A percentile compares a stretch with the other conserved stretches of the same genome.
Evolutionary conservation across 2,888 invertebrate species (phyloP).

Genomic region (Caradrina clavipalpis): DNA sequence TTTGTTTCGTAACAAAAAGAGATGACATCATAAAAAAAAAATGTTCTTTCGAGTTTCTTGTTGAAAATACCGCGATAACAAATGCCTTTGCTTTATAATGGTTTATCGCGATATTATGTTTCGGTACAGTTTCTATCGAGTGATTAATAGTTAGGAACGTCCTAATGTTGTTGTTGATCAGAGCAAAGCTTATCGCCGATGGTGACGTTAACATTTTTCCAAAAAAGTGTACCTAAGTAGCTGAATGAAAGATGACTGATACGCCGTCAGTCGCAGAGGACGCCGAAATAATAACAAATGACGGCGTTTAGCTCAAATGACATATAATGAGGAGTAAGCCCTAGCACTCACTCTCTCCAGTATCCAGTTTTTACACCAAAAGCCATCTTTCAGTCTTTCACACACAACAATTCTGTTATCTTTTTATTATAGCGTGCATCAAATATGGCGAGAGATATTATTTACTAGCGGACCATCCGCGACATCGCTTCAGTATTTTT

Average conservation of each 20-base stretch:
- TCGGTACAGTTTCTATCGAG: no score
- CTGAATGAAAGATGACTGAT: conserved; percentile 14
- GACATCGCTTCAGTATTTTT: no score
- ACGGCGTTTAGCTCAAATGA: conserved; percentile 27
- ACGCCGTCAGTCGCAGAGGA: conserved; percentile 41
- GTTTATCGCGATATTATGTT: background rate
- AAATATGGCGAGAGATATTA: background rate
- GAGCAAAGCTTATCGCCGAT: background rate
- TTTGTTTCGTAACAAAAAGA: no score
- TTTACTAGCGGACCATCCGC: no score
- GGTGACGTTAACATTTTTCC: background rate
- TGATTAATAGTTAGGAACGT: no score
- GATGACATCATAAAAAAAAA: no score
- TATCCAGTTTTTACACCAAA: conserved; percentile 36
- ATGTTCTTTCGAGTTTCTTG: no score
- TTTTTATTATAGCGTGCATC: no score
- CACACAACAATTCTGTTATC: background rate
- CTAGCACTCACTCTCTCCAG: conserved; percentile 2
- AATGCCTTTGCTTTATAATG: no score
- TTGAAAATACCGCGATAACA: no score
- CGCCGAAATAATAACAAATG: conserved; percentile 51
- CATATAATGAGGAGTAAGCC: conserved; percentile 32
- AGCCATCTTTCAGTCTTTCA: conserved; percentile 3
- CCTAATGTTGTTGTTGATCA: background rate
- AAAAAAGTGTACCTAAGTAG: conserved; percentile 8